Conservation (phyloP, 2,888 invertebrate genomes). For the Lissonota sp. region DNA sequence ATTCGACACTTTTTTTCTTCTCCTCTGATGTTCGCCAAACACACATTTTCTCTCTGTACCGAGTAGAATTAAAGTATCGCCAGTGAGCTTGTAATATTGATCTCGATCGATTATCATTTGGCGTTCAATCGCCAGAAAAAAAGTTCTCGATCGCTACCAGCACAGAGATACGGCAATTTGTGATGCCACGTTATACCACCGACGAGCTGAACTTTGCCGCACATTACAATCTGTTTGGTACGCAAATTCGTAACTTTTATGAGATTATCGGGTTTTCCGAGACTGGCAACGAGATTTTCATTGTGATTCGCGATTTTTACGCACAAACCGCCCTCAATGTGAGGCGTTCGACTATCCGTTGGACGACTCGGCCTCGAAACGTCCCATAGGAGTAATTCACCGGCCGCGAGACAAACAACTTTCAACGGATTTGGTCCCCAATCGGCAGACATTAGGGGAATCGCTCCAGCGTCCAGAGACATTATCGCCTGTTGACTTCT, state of each 20-base stretch:
- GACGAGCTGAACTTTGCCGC: slow-evolving; percentile 85
- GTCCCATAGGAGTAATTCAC: slow-evolving; percentile 89
- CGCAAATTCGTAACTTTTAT: slow-evolving; percentile 88
- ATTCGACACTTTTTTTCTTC: neutral
- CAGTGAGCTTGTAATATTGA: neutral
- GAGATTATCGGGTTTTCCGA: slow-evolving; percentile 88
- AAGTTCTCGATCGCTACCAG: slow-evolving; percentile 86
- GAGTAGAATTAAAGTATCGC: slow-evolving; percentile 10
- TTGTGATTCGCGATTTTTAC: slow-evolving; percentile 87
- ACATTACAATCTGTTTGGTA: slow-evolving; percentile 86
- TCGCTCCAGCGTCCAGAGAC: slow-evolving; percentile 87
- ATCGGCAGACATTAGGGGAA: slow-evolving; percentile 88
- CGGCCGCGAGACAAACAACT: slow-evolving; percentile 88
- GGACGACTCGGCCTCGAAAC: slow-evolving; percentile 88
- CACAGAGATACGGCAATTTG: slow-evolving; percentile 86
- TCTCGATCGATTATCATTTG: slow-evolving; percentile 73
- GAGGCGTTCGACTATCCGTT: slow-evolving; percentile 86
- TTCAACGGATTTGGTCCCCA: slow-evolving; percentile 88
- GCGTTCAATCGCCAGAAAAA: slow-evolving; percentile 87
- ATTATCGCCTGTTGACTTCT: slow-evolving; percentile 88
- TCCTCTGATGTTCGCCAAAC: neutral
- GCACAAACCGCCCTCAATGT: slow-evolving; percentile 87
- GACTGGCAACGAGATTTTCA: slow-evolving; percentile 87
- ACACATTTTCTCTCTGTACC: neutral
- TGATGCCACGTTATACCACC: slow-evolving; percentile 88